Evolutionary conservation across 2,888 invertebrate species (phyloP).

Genomic region (Tanypteryx hageni): DNA sequence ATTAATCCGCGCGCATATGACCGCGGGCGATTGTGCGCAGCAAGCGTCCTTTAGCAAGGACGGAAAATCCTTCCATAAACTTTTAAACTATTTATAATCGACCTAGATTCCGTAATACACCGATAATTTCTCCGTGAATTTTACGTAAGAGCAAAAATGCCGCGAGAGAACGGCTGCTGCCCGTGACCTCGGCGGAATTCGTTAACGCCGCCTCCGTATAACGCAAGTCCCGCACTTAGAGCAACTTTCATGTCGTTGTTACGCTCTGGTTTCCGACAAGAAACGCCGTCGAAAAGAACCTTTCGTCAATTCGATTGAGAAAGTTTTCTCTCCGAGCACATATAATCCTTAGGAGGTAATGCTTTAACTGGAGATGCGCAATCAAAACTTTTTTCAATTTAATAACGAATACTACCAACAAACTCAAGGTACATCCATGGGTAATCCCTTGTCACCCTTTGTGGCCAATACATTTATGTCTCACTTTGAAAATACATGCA

Average conservation of each 20-base stretch:
- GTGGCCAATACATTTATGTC: no score
- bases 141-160: conserved; percentile 23
- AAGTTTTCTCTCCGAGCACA: no score
- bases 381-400: background rate
- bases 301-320: no score
- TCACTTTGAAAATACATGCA: no score
- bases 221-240: background rate
- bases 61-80: background rate
- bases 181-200: conserved; percentile 40
- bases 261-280: no score
- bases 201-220: background rate
- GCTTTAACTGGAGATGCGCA: no score
- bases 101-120: background rate
- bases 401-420: no score
- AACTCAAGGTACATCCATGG: no score
- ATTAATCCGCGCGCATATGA: background rate
- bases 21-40: background rate
- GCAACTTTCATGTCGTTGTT: background rate
- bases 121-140: conserved; percentile 23
- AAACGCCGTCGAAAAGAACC: no score
- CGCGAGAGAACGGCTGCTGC: conserved; percentile 16
- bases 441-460: no score
- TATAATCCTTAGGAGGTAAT: no score
- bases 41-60: conserved; percentile 14
- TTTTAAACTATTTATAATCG: conserved; percentile 22